Conservation (phyloP, 2,113 vertebrate species). For the Syrrhaptes paradoxus region DNA sequence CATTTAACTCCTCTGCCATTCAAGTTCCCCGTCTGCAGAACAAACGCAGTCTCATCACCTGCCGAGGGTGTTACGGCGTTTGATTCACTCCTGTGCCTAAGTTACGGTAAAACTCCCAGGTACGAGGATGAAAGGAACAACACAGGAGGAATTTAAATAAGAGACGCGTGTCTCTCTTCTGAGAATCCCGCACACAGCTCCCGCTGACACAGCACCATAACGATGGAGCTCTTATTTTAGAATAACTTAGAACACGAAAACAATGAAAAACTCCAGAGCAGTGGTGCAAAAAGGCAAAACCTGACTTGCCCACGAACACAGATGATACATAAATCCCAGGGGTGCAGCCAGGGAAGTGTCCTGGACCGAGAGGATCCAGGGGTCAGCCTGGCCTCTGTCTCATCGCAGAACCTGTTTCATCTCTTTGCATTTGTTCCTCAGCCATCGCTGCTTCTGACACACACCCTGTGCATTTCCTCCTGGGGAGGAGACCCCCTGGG, state of each 20-base stretch:
- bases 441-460: background rate
- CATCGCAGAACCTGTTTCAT: background rate
- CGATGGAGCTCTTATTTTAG: background rate
- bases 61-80: rapidly evolving
- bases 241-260: background rate
- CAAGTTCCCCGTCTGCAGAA: background rate
- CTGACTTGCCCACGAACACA: no score
- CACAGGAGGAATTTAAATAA: background rate
- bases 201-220: rapidly evolving
- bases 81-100: background rate
- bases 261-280: background rate
- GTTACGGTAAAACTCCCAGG: background rate
- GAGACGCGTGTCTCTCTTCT: rapidly evolving
- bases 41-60: background rate
- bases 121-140: background rate
- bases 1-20: background rate
- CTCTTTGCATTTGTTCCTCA: background rate
- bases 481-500: background rate
- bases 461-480: background rate
- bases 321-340: background rate
- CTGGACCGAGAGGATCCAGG: no score
- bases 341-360: background rate
- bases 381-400: background rate
- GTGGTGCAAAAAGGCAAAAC: background rate
- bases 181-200: background rate